Conservation (phyloP, 2,113 vertebrate genomes). For the Anseranas semipalmata region DNA sequence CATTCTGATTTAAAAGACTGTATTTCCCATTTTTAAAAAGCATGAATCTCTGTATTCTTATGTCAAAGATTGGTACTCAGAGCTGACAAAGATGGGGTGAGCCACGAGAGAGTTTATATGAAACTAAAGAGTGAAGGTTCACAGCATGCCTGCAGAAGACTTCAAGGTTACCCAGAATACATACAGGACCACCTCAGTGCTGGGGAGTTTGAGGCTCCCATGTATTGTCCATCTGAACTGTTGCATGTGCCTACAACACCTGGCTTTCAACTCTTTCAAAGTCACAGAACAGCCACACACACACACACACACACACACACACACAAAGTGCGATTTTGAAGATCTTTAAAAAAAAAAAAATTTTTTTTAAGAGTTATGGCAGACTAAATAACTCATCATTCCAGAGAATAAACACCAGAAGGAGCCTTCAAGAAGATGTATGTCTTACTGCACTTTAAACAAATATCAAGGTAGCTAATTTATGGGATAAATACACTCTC, state of each 20-base stretch:
- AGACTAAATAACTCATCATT: conserved; percentile 7
- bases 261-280: not conserved
- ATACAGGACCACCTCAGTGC: not conserved
- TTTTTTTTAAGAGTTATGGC: not conserved
- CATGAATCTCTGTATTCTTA: not conserved
- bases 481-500: not conserved
- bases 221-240: not conserved
- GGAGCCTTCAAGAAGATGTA: not conserved
- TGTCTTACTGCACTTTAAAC: not conserved
- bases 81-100: not conserved
- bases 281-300: not conserved
- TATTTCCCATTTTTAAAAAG: not conserved
- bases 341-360: no score
- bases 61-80: not conserved
- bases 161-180: not conserved
- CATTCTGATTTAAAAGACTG: not conserved
- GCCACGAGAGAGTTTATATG: not conserved
- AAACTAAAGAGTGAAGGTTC: not conserved
- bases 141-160: not conserved
- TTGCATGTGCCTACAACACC: not conserved
- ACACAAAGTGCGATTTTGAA: no score
- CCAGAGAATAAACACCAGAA: conserved; percentile 17
- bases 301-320: no score
- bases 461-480: not conserved
- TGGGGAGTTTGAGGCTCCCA: not conserved